phyloP scores from a whole-genome alignment of 2,888 invertebrate genomes.

The Panzeria rudis region DNA sequence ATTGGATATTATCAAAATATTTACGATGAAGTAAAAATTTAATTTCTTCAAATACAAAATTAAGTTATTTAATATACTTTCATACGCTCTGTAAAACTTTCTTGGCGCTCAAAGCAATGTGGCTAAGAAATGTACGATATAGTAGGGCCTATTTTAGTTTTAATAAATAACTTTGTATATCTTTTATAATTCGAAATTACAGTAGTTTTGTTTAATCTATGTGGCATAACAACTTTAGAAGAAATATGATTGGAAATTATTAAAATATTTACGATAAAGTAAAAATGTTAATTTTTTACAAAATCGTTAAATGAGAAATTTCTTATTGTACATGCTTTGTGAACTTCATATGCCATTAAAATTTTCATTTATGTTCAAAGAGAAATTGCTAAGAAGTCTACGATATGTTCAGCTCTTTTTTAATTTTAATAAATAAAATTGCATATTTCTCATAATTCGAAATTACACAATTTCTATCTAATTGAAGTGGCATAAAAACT shows the following conservation, averaged over 20 bases:
- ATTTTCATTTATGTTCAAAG: neutral
- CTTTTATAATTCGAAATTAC: slow-evolving; percentile 23
- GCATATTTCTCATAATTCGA: no score
- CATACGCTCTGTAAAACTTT: no score
- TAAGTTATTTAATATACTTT: no score
- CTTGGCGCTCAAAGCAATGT: no score
- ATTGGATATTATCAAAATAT: no score
- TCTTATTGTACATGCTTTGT: neutral
- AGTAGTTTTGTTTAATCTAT: neutral
- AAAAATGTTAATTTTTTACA: neutral
- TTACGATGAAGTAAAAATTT: no score
- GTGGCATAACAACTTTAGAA: neutral
- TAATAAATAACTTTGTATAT: neutral
- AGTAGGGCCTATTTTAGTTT: neutral
- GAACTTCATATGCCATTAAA: neutral
- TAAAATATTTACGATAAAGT: slow-evolving; percentile 30
- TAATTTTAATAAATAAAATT: no score
- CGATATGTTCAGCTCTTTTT: neutral
- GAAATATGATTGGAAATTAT: neutral
- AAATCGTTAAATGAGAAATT: neutral
- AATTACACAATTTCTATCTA: no score
- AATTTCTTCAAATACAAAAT: no score
- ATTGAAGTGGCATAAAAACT: no score
- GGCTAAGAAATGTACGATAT: no score
- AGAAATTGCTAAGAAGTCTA: neutral